Evolutionary conservation across 2,113 vertebrate genomes (phyloP), one percentile per base, ranked within the genome.

Genomic region (Aythya baeri): DNA sequence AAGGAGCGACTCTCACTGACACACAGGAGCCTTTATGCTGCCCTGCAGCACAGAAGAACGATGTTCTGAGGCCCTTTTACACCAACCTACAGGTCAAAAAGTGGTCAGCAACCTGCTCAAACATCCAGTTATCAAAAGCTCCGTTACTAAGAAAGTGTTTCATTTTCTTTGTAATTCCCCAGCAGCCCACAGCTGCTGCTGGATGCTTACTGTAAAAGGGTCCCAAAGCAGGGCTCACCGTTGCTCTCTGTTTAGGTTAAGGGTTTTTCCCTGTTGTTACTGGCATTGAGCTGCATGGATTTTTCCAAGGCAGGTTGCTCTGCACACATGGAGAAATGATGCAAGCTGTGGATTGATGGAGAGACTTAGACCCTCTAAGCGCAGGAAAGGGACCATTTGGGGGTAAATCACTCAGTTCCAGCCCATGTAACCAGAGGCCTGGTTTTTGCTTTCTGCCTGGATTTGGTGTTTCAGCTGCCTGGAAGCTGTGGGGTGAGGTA

Each of bases 231-330:
- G 61, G 32, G 26, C 36, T 76, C 58, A 34, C 27, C 91, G n/a
- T 66, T 75, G 27, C 52, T 50, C 36, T 76, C 83, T 73, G 44
- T 49, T 82, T 70, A 87, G 81, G 74, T 62, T 76, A 80, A 94
- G 67, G 70, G 31, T 10, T 88, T 93, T 82, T 62, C 80, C 44
- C 21, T 76, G 5, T 52, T 77, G 38, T 72, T 92, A 5, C 80
- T 87, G 66, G 54, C 66, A 55, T 12, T 76, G 86, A 92, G 38
- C 29, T 91, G 8, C 36, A 21, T 55, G n/a, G 41, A 50, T 3
- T 1, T 54, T 72, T 88, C 70, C 66, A 73, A 65, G 77, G 34
- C 32, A 77, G 72, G 46, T 75, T 89, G 38, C 49, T 71, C 49
- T 1, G 1, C 41, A 22, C 58, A 29, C 2, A 0, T 76, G 71